Conservation (phyloP, 2,113 vertebrate species). For the Psilopsiagon aurifrons region DNA sequence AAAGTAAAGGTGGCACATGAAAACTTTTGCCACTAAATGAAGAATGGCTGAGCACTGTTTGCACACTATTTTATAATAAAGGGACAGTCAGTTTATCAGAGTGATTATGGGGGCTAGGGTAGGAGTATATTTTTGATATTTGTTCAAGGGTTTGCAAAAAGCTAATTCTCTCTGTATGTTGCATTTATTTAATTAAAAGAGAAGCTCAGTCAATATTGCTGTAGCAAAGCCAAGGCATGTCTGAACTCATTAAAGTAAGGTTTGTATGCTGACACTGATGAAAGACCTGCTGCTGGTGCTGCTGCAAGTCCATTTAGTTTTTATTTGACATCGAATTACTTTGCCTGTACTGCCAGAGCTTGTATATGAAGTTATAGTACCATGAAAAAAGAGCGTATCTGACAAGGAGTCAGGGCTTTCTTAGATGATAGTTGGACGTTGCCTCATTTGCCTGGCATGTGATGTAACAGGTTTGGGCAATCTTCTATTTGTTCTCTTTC, state of each 20-base stretch:
- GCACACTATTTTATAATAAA: slow-evolving; percentile 20
- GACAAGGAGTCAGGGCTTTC: neutral
- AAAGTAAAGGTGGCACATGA: neutral
- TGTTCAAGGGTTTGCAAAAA: neutral
- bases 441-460: neutral
- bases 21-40: slow-evolving; percentile 14
- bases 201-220: slow-evolving; percentile 30
- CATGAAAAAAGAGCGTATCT: neutral
- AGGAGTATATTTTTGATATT: neutral
- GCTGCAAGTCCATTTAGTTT: slow-evolving; percentile 27
- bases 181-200: slow-evolving; percentile 44
- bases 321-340: slow-evolving; percentile 17
- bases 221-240: slow-evolving; percentile 18
- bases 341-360: slow-evolving; percentile 29
- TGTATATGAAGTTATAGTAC: slow-evolving; percentile 2
- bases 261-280: slow-evolving; percentile 17
- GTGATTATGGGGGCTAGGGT: neutral
- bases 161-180: slow-evolving; percentile 37
- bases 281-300: slow-evolving; percentile 38
- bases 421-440: neutral
- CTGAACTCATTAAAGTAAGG: slow-evolving; percentile 39
- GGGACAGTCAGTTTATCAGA: neutral
- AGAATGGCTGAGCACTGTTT: slow-evolving; percentile 1
- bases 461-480: neutral
- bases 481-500: neutral